Percentiles rank a stretch among this genome's conserved stretches.
Evolutionary conservation across 1,140 invertebrate genomes (phyloP).

Genomic region (Agrypnia vestita): DNA sequence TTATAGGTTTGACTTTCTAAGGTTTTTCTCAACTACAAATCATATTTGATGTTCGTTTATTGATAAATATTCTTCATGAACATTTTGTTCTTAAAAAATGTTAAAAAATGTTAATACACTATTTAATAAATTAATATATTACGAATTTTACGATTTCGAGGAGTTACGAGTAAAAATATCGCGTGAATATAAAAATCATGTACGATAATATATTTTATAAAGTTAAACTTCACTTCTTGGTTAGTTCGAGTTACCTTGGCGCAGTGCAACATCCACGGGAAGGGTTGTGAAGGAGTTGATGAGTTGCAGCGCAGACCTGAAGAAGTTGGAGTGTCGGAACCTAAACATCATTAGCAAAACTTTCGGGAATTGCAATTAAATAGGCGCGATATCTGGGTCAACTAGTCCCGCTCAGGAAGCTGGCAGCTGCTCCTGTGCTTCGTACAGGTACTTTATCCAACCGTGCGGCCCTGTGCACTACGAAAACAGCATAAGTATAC

Average conservation of each 20-base stretch:
- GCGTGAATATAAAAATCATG: not conserved
- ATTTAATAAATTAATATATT: too few species aligned
- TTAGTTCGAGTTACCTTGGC: slow-evolving; percentile 33
- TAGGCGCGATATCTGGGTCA: slow-evolving; percentile 38
- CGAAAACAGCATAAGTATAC: too few species aligned
- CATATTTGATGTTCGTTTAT: too few species aligned
- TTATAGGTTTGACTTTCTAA: too few species aligned
- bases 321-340: slow-evolving; percentile 28
- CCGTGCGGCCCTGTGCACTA: too few species aligned
- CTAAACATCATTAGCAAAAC: slow-evolving; percentile 50
- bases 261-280: not conserved
- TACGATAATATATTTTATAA: slow-evolving; percentile 1
- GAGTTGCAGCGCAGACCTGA: slow-evolving; percentile 22
- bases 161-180: too few species aligned
- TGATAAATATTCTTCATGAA: too few species aligned
- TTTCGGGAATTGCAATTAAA: slow-evolving; percentile 50
- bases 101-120: too few species aligned
- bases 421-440: not conserved
- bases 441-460: too few species aligned
- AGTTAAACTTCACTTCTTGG: slow-evolving; percentile 1
- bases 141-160: too few species aligned
- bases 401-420: not conserved
- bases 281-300: not conserved
- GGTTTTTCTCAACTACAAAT: too few species aligned
- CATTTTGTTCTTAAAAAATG: too few species aligned